Base-by-base conservation (phyloP, 2,888 invertebrate genomes). In the Colletes collaris region DNA sequence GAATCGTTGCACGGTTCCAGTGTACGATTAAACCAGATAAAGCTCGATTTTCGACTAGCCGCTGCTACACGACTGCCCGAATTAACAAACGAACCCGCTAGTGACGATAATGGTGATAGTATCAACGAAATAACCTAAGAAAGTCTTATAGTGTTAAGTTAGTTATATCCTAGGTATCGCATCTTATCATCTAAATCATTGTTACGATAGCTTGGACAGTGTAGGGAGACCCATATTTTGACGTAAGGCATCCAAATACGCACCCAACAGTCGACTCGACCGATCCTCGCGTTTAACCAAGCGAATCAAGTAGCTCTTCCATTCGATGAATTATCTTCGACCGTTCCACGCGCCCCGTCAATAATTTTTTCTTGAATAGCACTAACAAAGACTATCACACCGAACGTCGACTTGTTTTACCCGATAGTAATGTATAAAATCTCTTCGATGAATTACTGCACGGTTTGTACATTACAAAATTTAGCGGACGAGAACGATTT, bases 111-210 rank as follows among this genome's bases (percentile, higher is more conserved):
- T 87, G 84, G 82, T 83, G 80, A 81, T 78, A 86, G 85, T 80
- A 83, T 84, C 81, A 84, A 86, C 75, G 84, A 83, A 82, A 83
- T 88, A 83, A 76, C 76, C 85, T 88, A 89, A 81, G 72, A 60
- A 84, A 78, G 76, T 82, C 76, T 85, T 85, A 87, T 76, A 82
- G 75, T 68, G 81, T 67, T 89, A 89, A 89, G 83, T 88, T 89
- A 89, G 83, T 74, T 84, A 88, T 59, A 59, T 50, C 37, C 83
- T 86, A 87, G 76, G 10, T 46, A 3, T 85, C 83, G 87, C 83
- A 85, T 68, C 66, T 87, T 85, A 84, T 75, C 53, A 63, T 8
- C 65, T 85, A 81, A 50, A 46, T 77, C 69, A 53, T 68, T 66
- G 69, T 64, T 71, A 67, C 76, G 70, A 65, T 44, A 68, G 60